Base-by-base conservation (phyloP, 2,797 vertebrate species). In the Pseudochromis fuscus region DNA sequence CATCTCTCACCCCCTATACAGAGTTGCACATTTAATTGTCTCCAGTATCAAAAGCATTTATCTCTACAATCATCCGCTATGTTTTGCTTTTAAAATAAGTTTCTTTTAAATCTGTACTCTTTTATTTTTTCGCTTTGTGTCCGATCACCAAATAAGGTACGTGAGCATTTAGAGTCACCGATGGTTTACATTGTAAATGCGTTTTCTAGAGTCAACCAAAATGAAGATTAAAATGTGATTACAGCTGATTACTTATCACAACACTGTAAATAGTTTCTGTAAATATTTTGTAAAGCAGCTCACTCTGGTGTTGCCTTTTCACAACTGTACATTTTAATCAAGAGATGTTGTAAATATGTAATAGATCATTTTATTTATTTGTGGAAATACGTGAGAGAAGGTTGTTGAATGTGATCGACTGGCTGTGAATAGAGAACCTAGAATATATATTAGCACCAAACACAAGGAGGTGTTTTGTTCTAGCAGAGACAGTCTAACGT, bases 361-460 rank as follows among this genome's bases (percentile, higher is more conserved):
- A 56, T 28, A 82, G 74, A 86, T 89, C 84, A 19, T 79, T 88
- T 81, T 88, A 94, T 93, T 94, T 94, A 94, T 94, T 93, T 81
- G 67, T 72, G 75, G 63, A 77, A 75, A 59, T 81, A 75, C 58
- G 31, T 44, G 8, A 58, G 28, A 31, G 53, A 65, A 28, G 37
- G 30, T 62, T 71, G 79, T 76, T 76, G 67, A 79, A 82, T 77
- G 67, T 58, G 81, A 59, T 71, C 30, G 49, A 28, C n/a, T 70
- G 25, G 45, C 38, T 73, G 53, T 63, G 18, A 72, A 64, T 56
- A 44, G 13, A 30, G 31, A 45, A 21, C n/a, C 37, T 25, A 19
- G 23, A 3, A 30, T 42, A 44, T 38, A 52, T 42, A 10, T 38
- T 15, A 31, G 49, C 49, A 31, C 9, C 33, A 37, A 31, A 10